Base-by-base conservation (phyloP, 2,113 vertebrate genomes). In the Hippocampus guttulatus region DNA sequence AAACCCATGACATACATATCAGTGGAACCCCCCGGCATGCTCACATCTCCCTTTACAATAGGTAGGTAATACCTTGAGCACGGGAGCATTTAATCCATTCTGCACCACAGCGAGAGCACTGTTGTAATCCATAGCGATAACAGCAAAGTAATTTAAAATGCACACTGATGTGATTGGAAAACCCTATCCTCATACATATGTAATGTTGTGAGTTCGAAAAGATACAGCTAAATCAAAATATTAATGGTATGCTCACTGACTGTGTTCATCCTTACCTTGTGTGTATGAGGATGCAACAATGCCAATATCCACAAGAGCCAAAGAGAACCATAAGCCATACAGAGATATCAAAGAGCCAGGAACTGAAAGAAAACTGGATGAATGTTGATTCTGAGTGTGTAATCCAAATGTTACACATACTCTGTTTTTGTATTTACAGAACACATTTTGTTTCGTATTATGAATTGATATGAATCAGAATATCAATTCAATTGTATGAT, bases 61-160 rank as follows among this genome's bases (percentile, higher is more conserved):
- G 76, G 73, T 64, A 76, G 70, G 74, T 71, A 71, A 83, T 79
- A 83, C 82, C 76, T 79, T 8, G 27, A 75, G 78, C 68, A 43
- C 5, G 2, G 60, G 43, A 57, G 73, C 79, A 78, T 45, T 75
- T 30, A 86, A 80, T 84, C 75, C 66, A 83, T 81, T 80, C 63
- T 69, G 69, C 67, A 25, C 16, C 71, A 67, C 40, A 63, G 67
- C 63, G 52, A 75, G 57, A 81, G 30, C 25, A 0, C 23, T n/a
- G 40, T 54, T 79, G 79, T 84, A 88, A 87, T 86, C 81, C 62
- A 1, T 61, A 38, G 75, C 55, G 87, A 84, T 84, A 83, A 84
- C 81, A 81, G 45, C 70, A 69, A 82, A 82, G 71, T 78, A n/a
- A 81, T 86, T 84, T 79, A 76, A 84, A 79, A 81, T 71, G 81